phyloP scores from a whole-genome alignment of 2,888 invertebrate genomes.

The Rhagophthalmus giganteus region DNA sequence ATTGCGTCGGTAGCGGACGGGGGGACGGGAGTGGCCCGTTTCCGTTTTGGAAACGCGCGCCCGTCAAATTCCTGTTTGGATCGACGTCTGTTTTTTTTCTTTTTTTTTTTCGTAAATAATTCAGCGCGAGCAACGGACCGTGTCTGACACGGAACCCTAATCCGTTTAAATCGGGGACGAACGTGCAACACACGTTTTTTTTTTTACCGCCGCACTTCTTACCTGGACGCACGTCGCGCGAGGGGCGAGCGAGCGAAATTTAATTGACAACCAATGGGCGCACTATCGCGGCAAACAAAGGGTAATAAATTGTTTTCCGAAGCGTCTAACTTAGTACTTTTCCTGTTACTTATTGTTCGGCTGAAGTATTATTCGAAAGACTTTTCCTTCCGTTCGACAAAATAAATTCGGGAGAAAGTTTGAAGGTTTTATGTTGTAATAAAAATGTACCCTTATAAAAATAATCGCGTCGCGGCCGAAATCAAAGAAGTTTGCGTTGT shows the following conservation, averaged over 20 bases:
- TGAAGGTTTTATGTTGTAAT: conserved; percentile 2
- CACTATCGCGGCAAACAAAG: too few species aligned
- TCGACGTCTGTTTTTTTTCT: neutral
- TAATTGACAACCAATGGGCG: too few species aligned
- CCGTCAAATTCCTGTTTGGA: neutral
- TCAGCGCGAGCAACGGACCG: neutral
- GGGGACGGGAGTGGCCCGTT: too few species aligned
- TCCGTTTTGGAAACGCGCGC: neutral
- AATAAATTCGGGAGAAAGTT: neutral
- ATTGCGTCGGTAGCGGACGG: too few species aligned
- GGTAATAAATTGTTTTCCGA: neutral
- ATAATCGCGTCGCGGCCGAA: conserved; percentile 1
- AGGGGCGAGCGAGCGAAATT: too few species aligned
- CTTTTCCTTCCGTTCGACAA: neutral
- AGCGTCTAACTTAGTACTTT: neutral
- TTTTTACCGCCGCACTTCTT: neutral
- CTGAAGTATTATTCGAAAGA: neutral
- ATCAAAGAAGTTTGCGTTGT: conserved; percentile 1
- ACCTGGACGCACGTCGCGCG: neutral
- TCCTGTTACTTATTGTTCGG: neutral
- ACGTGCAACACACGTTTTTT: neutral
- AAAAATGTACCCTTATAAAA: conserved; percentile 3
- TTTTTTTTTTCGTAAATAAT: neutral
- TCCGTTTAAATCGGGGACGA: neutral
- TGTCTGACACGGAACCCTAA: neutral